Evolutionary conservation across 2,888 invertebrate species (phyloP), one percentile per base, ranked within the genome.

Genomic region (Trilocha varians): DNA sequence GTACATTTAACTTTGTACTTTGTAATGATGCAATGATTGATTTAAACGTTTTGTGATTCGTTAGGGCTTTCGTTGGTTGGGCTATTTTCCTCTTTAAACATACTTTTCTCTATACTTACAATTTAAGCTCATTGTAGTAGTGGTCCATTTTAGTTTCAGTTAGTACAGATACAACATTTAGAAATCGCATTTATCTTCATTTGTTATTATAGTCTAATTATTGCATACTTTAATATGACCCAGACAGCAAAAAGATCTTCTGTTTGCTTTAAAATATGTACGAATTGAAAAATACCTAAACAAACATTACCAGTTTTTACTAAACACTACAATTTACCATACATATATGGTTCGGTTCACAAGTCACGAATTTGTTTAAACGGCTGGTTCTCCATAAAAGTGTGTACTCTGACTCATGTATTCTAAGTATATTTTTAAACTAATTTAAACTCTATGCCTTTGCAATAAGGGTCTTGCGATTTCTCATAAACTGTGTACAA

Each of bases 401-500:
- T 54, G 63, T 54, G 55, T 53, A 55, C 45, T 56, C 57, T 78
- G 78, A 77, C 66, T 77, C 78, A 76, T 58, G 55, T 59, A 55
- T 51, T 58, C 43, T 52, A 50, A 53, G 49, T 52, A 50, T 49
- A 13, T 47, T 41, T 46, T 37, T 47, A 54, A 55, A 37, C 35
- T 37, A 59, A 50, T 57, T 50, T 65, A 46, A 57, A 61, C 65
- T 62, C 53, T 70, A 60, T 55, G 37, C 25, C 44, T 37, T 52
- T 52, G 41, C 44, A 17, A 41, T 48, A 51, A 59, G 50, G 53
- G 41, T 45, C 16, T 43, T 49, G 52, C 49, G 48, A 45, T 41
- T 43, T 25, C 39, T 47, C 49, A 48, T 46, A 36, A 42, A 32
- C 18, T 52, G 45, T 36, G 37, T 33, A 43, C 11, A 48, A 46